Conservation (phyloP, 2,113 vertebrate species). For the Notarius lentiginosus region DNA sequence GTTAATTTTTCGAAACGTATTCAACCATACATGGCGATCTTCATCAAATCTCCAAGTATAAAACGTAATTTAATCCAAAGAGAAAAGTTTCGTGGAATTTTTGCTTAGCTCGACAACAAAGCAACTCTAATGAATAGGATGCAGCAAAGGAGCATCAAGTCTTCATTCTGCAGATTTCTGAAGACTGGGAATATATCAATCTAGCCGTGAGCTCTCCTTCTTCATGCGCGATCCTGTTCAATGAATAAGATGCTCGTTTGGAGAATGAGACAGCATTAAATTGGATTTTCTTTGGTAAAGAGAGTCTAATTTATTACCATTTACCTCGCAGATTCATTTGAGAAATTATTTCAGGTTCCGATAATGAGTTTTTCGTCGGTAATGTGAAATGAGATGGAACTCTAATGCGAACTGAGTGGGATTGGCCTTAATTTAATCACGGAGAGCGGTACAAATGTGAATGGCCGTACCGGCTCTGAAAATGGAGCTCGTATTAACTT, state of each 20-base stretch:
- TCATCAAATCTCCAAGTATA: not conserved
- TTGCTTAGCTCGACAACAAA: not conserved
- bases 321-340: conserved; percentile 76
- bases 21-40: not conserved
- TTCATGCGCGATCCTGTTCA: conserved; percentile 60
- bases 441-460: conserved; percentile 46
- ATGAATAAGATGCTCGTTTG: conserved; percentile 73
- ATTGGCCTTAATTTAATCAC: conserved; percentile 67
- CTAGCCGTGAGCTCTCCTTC: conserved; percentile 53
- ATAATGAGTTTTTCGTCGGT: conserved; percentile 69
- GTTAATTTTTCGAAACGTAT: not conserved
- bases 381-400: conserved; percentile 69
- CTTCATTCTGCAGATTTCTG: conserved; percentile 53
- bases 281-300: conserved; percentile 70
- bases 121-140: conserved; percentile 4
- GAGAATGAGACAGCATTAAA: conserved; percentile 72
- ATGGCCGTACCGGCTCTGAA: conserved; percentile 34
- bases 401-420: conserved; percentile 62
- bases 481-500: conserved; percentile 46
- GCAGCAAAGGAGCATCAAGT: conserved; percentile 27
- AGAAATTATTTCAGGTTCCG: conserved; percentile 68
- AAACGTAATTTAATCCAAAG: not conserved
- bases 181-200: conserved; percentile 60
- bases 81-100: conserved; percentile 4
- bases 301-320: conserved; percentile 74